Percentiles rank a stretch among this genome's conserved stretches.
Evolutionary conservation across 2,888 invertebrate species (phyloP).

Genomic region (Chouioia cunea): DNA sequence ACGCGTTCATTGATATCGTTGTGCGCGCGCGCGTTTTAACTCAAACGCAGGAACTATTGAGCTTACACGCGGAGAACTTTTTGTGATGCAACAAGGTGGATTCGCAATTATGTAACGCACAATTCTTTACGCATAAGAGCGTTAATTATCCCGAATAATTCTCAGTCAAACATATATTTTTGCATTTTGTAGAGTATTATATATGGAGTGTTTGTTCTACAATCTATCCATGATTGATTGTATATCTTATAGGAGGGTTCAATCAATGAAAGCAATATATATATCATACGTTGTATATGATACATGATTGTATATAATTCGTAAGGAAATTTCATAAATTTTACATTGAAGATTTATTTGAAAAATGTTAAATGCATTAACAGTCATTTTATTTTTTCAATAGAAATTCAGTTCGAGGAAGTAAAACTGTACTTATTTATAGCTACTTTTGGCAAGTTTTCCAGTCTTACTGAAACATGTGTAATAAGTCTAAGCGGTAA

Average conservation of each 20-base stretch:
- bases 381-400: no score
- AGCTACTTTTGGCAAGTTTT: constrained; percentile 1
- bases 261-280: no score
- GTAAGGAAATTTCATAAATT: no score
- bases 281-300: no score
- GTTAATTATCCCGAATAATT: constrained; percentile 26
- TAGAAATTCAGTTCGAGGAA: no score
- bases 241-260: no score
- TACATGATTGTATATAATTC: no score
- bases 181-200: background rate
- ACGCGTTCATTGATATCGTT: background rate
- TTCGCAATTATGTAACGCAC: constrained; percentile 29
- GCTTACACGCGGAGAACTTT: background rate
- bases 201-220: background rate
- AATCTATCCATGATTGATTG: no score
- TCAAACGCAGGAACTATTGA: constrained; percentile 8
- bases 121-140: no score
- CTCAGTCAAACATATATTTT: constrained; percentile 7
- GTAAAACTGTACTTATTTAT: background rate
- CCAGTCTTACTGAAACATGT: background rate
- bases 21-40: constrained; percentile 23
- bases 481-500: no score
- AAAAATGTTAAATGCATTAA: no score
- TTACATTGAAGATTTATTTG: no score
- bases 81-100: constrained; percentile 30